Conservation (phyloP, 2,113 vertebrate species). For the Malurus melanocephalus region DNA sequence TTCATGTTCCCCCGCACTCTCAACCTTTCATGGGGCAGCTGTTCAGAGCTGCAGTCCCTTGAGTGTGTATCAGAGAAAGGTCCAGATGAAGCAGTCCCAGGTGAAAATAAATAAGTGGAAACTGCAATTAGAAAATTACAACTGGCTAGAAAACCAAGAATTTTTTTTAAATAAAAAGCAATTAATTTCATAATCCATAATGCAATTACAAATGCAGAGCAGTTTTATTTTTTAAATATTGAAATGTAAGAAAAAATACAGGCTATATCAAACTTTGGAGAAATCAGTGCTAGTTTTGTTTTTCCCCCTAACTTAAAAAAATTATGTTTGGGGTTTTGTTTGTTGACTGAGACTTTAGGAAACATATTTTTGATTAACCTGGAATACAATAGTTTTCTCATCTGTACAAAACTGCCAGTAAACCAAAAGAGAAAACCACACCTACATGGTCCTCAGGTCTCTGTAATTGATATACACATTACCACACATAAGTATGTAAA, state of each 20-base stretch:
- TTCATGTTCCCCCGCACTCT: background rate
- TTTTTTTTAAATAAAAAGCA: background rate
- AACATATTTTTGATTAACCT: background rate
- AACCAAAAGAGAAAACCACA: background rate
- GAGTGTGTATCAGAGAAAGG: accelerated
- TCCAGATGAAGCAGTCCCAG: background rate
- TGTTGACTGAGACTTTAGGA: background rate
- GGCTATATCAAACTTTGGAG: background rate
- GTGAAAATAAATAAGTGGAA: background rate
- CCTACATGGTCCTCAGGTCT: background rate
- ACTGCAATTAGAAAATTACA: background rate
- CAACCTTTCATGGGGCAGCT: background rate
- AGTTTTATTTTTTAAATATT: background rate
- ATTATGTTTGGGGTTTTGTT: background rate
- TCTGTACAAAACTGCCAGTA: background rate
- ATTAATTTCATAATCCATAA: background rate
- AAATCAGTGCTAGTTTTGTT: background rate
- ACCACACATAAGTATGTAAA: background rate
- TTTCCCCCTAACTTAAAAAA: background rate
- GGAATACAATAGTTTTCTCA: background rate
- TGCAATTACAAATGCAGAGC: background rate
- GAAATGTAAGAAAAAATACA: background rate
- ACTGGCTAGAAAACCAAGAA: background rate
- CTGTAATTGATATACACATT: background rate
- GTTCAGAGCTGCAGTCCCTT: accelerated